Evolutionary conservation across 2,888 invertebrate species (phyloP), one percentile per base, ranked within the genome.

Genomic region (Cybosia mesomella): DNA sequence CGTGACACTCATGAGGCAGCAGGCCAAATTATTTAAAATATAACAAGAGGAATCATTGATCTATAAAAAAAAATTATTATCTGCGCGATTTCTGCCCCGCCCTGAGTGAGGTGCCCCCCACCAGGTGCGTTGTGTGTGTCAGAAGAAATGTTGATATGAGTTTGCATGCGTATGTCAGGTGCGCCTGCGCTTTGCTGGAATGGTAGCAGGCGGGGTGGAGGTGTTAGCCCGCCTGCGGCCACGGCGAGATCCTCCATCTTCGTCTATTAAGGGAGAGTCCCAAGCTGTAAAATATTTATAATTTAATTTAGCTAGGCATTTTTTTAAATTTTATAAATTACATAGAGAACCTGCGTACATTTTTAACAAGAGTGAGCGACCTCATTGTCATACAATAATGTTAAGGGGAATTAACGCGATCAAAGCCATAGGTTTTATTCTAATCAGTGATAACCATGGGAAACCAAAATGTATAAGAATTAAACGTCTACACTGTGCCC

Each of bases 161-260:
- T 90, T 78, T 10, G 81, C 71, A 57, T 86, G 83, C 43, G 83
- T 77, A 66, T 88, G 92, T 94, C 93, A 94, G 72, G 91, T 93
- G 61, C 94, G 90, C 0, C 94, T 85, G 5, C 94, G 87, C 71
- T 92, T 93, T 0, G 93, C 91, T 2, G 94, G 92, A 5, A 88
- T 86, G 0, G 91, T 91, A 0, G 91, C 88, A 0, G 94, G 93
- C 4, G 94, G 93, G 0, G 94, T 93, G 0, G 93, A 91, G 0
- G 92, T 91, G 75, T 91, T 90, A 0, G 92, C 87, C 10, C 94
- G 89, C 0, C 94, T 84, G 0, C 94, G 88, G 0, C 92, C 93
- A 61, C 94, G 91, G 0, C 94, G 87, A 0, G 88, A 83, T 2
- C 85, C 84, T 39, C 87, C 82, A 39, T 92, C 93, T 73, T 94